Percentiles rank a stretch among this genome's conserved stretches.
Evolutionary conservation across 2,888 invertebrate genomes (phyloP).

Genomic region (Hybos culiciformis): DNA sequence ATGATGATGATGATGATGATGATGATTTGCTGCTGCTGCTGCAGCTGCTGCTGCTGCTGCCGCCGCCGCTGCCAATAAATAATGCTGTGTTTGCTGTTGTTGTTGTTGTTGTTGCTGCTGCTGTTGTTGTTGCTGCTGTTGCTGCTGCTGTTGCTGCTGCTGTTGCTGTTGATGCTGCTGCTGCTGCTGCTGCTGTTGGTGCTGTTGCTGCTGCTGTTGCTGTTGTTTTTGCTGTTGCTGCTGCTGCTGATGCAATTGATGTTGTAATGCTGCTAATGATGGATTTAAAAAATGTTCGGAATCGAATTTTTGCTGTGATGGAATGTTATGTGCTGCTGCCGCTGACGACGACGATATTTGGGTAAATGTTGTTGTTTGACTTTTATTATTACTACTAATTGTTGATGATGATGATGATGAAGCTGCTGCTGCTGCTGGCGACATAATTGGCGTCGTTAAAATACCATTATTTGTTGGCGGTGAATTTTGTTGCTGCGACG

Average conservation of each 20-base stretch:
- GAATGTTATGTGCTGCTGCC: constrained; percentile 1
- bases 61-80: constrained; percentile 10
- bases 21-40: constrained; percentile 6
- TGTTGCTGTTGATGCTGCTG: constrained; percentile 4
- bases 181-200: constrained; percentile 5
- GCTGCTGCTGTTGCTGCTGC: constrained; percentile 10
- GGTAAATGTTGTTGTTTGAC: constrained; percentile 16
- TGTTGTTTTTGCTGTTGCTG: constrained; percentile 14
- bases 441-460: constrained; percentile 1
- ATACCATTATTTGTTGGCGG: constrained; percentile 10
- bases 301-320: too few species aligned
- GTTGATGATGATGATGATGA: constrained; percentile 15
- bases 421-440: constrained; percentile 7
- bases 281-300: constrained; percentile 2
- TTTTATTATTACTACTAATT: constrained; percentile 11
- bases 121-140: constrained; percentile 2
- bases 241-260: constrained; percentile 7
- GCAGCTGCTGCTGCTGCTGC: constrained; percentile 9
- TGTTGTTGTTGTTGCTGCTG: constrained; percentile 4
- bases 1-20: constrained; percentile 15
- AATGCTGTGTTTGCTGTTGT: constrained; percentile 9
- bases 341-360: constrained; percentile 3
- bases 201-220: constrained; percentile 4
- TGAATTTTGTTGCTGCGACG: constrained; percentile 13
- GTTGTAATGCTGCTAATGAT: constrained; percentile 4